Evolutionary conservation across 2,888 invertebrate species (phyloP), one percentile per base, ranked within the genome.

Genomic region (Malthinus seriepunctatus): DNA sequence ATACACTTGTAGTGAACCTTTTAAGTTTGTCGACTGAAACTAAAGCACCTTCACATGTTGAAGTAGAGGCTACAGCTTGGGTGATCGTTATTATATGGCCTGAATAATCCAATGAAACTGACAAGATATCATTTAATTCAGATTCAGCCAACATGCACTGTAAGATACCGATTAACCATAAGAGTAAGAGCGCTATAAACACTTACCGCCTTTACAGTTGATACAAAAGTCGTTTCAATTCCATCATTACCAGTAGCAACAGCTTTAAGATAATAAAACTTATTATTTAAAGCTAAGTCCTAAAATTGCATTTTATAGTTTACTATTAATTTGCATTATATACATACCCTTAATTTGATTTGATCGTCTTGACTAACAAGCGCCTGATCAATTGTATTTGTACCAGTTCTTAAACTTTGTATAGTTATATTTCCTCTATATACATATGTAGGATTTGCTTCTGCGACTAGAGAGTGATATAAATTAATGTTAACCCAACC

Each of bases 31-130:
- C 76, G 3, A 78, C 60, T 1, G 76, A 64, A 1, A 74, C 75
- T 51, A 77, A 73, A 34, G 80, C 78, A 15, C 81, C 82, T 55
- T 81, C 79, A 69, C 80, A 81, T 0, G 82, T 71, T 8, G 77
- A 73, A 34, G 76, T 76, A 47, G 78, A 77, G n/a, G 80, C 78
- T 59, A 79, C 83, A 37, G 86, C 85, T 68, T 83, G 73, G 34
- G 83, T 83, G 6, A 91, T 81, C n/a, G 88, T 88, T 54, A 92
- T 84, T 0, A 95, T 88, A 65, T 88, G 86, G 1, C 92, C 94
- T 67, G 84, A 83, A 47, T 89, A 89, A 73, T 95, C 88, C 42
- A 95, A 80, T 75, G 93, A 91, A 12, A 93, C 81, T 70, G 89
- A 90, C 12, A 96, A 79, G 15, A 87, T 82, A 74, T 95, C 95